phyloP scores from a whole-genome alignment of 2,113 vertebrate species.

The Lates calcarifer region DNA sequence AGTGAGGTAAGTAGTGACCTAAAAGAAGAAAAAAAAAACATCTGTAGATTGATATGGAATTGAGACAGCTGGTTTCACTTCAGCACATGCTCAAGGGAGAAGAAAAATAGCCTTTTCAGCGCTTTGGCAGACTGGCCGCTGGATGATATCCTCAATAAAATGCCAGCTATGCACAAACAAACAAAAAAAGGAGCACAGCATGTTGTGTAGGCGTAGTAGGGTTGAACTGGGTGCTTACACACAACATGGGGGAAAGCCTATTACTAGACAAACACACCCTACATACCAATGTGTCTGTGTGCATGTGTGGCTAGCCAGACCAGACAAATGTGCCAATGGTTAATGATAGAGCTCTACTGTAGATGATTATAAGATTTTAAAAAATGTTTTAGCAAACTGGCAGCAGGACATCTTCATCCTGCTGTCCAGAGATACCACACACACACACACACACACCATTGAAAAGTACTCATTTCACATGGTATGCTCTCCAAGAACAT shows the following conservation, averaged over 20 bases:
- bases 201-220: conserved; percentile 33
- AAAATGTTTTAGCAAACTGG: conserved; percentile 33
- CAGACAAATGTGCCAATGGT: conserved; percentile 49
- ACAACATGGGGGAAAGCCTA: conserved; percentile 25
- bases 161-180: conserved; percentile 58
- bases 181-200: conserved; percentile 27
- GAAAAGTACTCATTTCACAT: conserved; percentile 21
- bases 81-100: conserved; percentile 23
- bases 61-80: conserved; percentile 58
- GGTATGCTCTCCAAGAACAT: conserved; percentile 32
- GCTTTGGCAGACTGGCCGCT: conserved; percentile 41
- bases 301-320: conserved; percentile 32
- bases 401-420: neutral
- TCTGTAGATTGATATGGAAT: conserved; percentile 30
- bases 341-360: conserved; percentile 59
- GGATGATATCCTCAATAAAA: conserved; percentile 60
- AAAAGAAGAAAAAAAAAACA: neutral
- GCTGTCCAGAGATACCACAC: conserved; percentile 30
- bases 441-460: conserved; percentile 14
- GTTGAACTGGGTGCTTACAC: conserved; percentile 15
- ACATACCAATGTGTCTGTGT: conserved; percentile 43
- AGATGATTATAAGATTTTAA: conserved; percentile 52
- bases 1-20: conserved; percentile 9
- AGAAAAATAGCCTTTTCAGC: conserved; percentile 63
- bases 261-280: conserved; percentile 58